Base-by-base conservation (phyloP, 2,888 invertebrate genomes). In the Lasiommata megera region DNA sequence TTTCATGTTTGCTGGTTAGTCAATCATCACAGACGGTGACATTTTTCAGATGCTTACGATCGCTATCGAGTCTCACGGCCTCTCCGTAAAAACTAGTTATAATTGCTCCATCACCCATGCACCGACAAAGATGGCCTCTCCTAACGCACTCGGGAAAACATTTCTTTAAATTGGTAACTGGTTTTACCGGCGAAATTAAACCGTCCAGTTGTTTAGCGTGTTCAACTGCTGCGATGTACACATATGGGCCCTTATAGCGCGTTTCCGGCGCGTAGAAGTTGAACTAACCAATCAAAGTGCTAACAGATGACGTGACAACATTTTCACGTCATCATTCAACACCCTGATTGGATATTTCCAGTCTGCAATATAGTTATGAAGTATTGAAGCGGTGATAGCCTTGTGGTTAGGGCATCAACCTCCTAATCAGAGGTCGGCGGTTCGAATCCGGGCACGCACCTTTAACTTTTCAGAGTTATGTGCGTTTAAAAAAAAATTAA, bases 11-110 rank as follows among this genome's bases (percentile, higher is more conserved):
- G 14, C 12, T 23, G 23, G 23, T 43, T 18, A 36, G 36, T 48
- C 48, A 48, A 50, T 38, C 38, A 50, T 50, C 50, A 28, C 34
- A 37, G 38, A 51, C 36, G 51, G 12, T 28, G 51, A 40, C 29
- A 51, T 51, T 51, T 38, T 38, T 29, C 29, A 51, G 37, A 51
- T 51, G 38, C 38, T 14, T 51, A n/a, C 14, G 23, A 40, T 51
- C 38, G 16, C 38, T 23, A 29, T 51, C 37, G 23, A 37, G 12
- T 48, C 48, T 18, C 48, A 48, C 48, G 48, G 48, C 48, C 48
- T 48, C 48, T 37, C 23, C 36, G 8, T 14, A 48, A 48, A 48
- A 48, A 48, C 48, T 37, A 23, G 48, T 48, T 48, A 37, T 37
- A 48, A 48, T 48, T 48, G 48, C 48, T 36, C 48, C 36, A 48